Percentiles rank a stretch among this genome's conserved stretches.
These are phyloP conservation scores for Xiphorhynchus erythropygius DNA, from an alignment of 2,797 vertebrate species.

Conservation along the genomic window DNA sequence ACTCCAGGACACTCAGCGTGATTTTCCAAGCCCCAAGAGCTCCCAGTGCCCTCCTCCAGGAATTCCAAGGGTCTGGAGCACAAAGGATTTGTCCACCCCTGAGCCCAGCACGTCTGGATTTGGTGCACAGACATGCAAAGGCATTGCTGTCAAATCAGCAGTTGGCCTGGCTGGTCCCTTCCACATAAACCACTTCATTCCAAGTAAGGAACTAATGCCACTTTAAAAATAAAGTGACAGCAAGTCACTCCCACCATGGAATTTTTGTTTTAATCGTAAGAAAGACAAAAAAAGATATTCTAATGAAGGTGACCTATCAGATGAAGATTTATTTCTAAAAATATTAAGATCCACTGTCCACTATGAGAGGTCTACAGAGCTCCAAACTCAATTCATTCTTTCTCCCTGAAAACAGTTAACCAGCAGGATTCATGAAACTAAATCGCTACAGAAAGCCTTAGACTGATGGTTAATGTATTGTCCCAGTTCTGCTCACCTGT, in stretches of 20 bases:
- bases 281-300: not conserved
- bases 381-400: not conserved
- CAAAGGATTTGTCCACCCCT: not conserved
- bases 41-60: not conserved
- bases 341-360: not conserved
- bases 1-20: not conserved
- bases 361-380: not conserved
- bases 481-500: conserved; percentile 81
- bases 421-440: not conserved
- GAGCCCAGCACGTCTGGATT: not conserved
- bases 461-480: not conserved
- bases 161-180: not conserved
- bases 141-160: not conserved
- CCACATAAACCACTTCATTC: not conserved
- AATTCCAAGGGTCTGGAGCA: not conserved
- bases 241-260: not conserved
- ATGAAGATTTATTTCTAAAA: not conserved
- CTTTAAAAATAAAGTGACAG: not conserved
- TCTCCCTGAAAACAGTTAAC: not conserved
- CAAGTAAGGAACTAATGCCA: not conserved
- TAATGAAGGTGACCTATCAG: not conserved
- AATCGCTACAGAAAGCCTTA: not conserved
- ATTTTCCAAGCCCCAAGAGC: not conserved
- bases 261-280: not conserved
- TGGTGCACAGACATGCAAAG: not conserved